Base-by-base conservation (phyloP, 2,113 vertebrate genomes). In the Scolopax mira region DNA sequence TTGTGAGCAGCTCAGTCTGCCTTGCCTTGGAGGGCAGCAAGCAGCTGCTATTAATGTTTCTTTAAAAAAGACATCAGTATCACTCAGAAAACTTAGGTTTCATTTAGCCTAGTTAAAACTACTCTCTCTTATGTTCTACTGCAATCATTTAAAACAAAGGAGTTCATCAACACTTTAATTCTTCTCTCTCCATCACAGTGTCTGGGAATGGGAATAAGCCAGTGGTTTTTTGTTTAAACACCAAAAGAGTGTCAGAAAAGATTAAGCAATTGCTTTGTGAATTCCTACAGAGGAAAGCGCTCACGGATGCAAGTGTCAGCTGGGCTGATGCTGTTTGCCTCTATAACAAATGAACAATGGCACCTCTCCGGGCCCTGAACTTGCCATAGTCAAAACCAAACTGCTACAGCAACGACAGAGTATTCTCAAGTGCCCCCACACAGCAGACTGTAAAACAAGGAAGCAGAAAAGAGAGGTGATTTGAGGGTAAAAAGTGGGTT, bases 241-340 rank as follows among this genome's bases (percentile, higher is more conserved):
- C 88, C 82, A 51, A 70, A 85, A 93, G 85, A 83, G 42, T 88
- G 96, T 88, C 96, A 88, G 75, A 91, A 90, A 84, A 92, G 92
- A 96, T 96, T 91, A 96, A 94, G 90, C 78, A 71, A 72, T 60
- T 78, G 71, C 72, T 52, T 41, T 78, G 58, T 88, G 91, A 78
- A 86, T 86, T 91, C 35, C 85, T 74, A 5, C 21, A 64, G 91
- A 86, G 93, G 51, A 37, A 71, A 88, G 90, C 0, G 0, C 85
- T 91, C 64, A 54, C 0, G 17, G 94, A 95, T 88, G 82, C 67
- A 23, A 70, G 82, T 75, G 94, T 93, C 95, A 90, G 75, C 72
- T 35, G 74, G 51, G 93, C 55, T 91, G 93, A 39, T 74, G 93
- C 75, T 94, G 90, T 84, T 90, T 97, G 93, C 90, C 60, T 42